Evolutionary conservation across 2,797 vertebrate species (phyloP), one percentile per base, ranked within the genome.

Genomic region (Pangasius djambal): DNA sequence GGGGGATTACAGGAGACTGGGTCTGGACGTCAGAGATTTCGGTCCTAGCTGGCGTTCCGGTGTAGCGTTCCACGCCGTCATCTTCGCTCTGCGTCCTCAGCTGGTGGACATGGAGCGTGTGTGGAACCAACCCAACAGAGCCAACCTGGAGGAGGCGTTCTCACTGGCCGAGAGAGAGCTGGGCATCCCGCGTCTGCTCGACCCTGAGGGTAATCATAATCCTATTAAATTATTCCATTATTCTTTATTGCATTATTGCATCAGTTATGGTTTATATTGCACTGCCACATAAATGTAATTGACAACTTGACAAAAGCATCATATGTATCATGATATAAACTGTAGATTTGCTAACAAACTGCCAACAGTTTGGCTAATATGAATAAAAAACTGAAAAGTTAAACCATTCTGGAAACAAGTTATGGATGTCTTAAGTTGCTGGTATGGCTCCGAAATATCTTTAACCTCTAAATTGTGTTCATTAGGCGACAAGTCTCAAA

Each of bases 21-120:
- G 97, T 83, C 95, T 99, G 83, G 97, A 99, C 90, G 97, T 99
- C 74, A 99, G 97, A 90, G 98, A 99, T 93, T 99, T 99, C 82
- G 98, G 99, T 28, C 94, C 95, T 87, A 99, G 98, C n/a, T 99
- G 99, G 99, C 97, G 98, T 83, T 98, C 94, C 6, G 99, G 99
- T 61, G 90, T 98, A 85, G 98, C 98, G 34, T 99, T 99, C 94
- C 97, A 98, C 89, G 98, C 97, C 0, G 90, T 99, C 82, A 98
- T 99, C 94, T 96, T 97, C 50, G 96, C 97, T 40, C 97, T 99
- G 87, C 97, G 96, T 10, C 99, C 99, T 4, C 96, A 98, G 89
- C 94, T 99, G 44, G 97, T 99, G 34, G 97, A 99, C 93, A 95
- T 99, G 95, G 97, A 99, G 28, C 96, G 86, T 75, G 94, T 97